Percentiles rank a stretch among this genome's conserved stretches.
Evolutionary conservation across 2,113 vertebrate genomes (phyloP).

Genomic region (Platysternon megacephalum): DNA sequence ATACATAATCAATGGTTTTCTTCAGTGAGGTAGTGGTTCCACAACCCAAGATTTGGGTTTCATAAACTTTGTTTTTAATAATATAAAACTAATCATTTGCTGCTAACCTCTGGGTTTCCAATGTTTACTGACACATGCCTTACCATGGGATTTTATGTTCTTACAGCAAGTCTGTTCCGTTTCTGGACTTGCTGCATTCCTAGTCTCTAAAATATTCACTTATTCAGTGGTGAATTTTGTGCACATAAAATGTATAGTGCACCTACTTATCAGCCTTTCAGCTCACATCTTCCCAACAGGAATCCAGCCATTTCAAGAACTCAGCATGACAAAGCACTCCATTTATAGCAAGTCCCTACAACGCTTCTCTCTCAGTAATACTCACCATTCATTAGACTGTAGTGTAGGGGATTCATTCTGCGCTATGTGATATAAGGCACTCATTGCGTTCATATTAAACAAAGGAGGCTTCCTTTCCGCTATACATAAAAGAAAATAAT

Average conservation of each 20-base stretch:
- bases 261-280: conserved; percentile 47
- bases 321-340: conserved; percentile 60
- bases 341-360: conserved; percentile 54
- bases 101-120: background rate
- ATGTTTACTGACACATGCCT: conserved; percentile 6
- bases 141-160: background rate
- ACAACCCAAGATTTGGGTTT: conserved; percentile 5
- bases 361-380: conserved; percentile 60
- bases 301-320: conserved; percentile 60
- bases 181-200: background rate
- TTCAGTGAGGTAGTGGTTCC: background rate
- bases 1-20: conserved; percentile 12
- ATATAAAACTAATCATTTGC: conserved; percentile 19
- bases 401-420: conserved; percentile 98
- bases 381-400: conserved; percentile 98
- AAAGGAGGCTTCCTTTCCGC: conserved; percentile 99
- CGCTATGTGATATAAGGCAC: conserved; percentile 99
- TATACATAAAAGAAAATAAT: conserved; percentile 76
- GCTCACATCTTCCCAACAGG: conserved; percentile 55
- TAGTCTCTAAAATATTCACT: background rate
- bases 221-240: conserved; percentile 27
- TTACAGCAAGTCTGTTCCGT: background rate
- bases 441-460: conserved; percentile 99
- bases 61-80: conserved; percentile 19
- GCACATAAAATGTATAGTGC: background rate